Percentiles rank a stretch among this genome's conserved stretches.
Conservation (phyloP, 2,113 vertebrate genomes). For the Lagopus muta region DNA sequence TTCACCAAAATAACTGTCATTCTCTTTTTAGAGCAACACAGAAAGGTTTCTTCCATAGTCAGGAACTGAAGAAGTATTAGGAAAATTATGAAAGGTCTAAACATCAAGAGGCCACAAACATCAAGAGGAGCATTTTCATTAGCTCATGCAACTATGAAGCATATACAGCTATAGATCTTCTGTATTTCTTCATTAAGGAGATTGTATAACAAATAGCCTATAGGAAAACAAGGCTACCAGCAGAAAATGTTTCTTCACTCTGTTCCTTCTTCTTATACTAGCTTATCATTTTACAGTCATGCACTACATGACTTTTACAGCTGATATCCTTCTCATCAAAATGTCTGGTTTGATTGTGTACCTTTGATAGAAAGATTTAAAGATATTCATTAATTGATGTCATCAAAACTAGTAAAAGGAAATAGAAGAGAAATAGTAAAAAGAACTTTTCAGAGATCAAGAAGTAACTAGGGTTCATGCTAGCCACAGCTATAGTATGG, state of each 20-base stretch:
- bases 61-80: not conserved
- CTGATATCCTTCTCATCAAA: not conserved
- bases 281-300: not conserved
- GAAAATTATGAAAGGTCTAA: not conserved
- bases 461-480: not conserved
- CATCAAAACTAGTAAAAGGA: not conserved
- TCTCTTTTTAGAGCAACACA: not conserved
- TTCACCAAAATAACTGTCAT: not conserved
- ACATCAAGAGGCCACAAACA: not conserved
- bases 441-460: not conserved
- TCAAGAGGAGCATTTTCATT: not conserved
- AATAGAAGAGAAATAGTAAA: not conserved
- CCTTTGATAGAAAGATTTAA: not conserved
- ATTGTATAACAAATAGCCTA: not conserved
- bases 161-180: accelerated
- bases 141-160: not conserved
- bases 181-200: not conserved
- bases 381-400: not conserved
- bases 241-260: not conserved
- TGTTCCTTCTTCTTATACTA: not conserved
- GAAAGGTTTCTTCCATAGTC: not conserved
- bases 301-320: not conserved
- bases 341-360: not conserved
- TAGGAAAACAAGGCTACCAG: not conserved
- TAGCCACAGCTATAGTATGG: not conserved